These are phyloP conservation scores for Caenorhabditis zanzibari DNA, from an alignment of 2,888 invertebrate species.

Conservation along the genomic window DNA sequence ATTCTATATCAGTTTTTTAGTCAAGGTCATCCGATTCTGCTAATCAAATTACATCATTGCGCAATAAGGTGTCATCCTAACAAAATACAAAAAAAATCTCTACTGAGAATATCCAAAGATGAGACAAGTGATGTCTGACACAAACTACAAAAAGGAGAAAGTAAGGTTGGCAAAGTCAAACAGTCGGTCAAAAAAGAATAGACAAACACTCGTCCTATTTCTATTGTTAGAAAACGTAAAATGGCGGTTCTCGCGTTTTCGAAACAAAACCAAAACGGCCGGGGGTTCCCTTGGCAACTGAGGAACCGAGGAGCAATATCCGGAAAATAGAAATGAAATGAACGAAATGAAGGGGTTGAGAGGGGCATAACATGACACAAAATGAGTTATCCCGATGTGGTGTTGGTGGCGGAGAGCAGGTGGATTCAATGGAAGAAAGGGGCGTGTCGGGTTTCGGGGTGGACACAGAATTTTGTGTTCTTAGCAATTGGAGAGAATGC, in stretches of 20 bases:
- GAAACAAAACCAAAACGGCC: not conserved
- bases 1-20: not conserved
- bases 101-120: not conserved
- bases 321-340: not conserved
- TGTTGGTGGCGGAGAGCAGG: not conserved
- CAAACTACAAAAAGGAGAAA: conserved; percentile 31
- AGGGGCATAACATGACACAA: too few relatives aligned
- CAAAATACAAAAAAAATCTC: not conserved
- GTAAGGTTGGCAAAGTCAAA: conserved; percentile 43
- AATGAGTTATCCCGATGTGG: conserved; percentile 4
- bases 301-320: not conserved
- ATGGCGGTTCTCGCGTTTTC: not conserved
- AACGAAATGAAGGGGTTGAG: not conserved
- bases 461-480: conserved; percentile 43
- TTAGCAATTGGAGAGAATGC: conserved; percentile 14
- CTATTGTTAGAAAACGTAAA: conserved; percentile 35
- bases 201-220: conserved; percentile 35
- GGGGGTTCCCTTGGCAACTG: conserved; percentile 27
- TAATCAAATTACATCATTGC: conserved; percentile 41
- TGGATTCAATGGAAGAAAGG: conserved; percentile 13
- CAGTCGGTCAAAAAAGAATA: conserved; percentile 38
- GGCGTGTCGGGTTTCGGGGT: not conserved
- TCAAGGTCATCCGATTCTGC: conserved; percentile 19
- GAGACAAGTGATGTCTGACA: not conserved
- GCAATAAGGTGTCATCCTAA: conserved; percentile 36